phyloP scores from a whole-genome alignment of 2,797 vertebrate species.

The Phyllotis vaccarum region DNA sequence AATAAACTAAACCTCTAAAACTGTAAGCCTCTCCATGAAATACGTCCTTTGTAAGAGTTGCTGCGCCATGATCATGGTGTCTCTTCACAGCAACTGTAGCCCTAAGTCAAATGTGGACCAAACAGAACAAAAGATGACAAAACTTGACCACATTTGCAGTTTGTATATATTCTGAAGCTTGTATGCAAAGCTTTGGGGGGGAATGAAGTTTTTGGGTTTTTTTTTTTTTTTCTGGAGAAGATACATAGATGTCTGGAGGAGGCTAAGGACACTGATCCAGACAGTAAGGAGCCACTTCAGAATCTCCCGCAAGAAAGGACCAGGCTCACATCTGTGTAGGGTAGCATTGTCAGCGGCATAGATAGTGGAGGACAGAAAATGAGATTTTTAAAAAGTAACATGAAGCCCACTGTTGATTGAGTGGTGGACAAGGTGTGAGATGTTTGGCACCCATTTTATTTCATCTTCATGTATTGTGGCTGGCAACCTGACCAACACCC shows the following conservation, averaged over 20 bases:
- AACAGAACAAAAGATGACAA: neutral
- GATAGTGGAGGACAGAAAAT: neutral
- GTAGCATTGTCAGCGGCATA: neutral
- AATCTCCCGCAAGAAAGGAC: neutral
- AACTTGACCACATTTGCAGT: neutral
- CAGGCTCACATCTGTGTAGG: neutral
- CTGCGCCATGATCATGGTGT: neutral
- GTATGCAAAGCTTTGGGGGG: neutral
- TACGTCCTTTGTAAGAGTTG: neutral
- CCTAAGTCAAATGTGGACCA: neutral
- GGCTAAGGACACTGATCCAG: neutral
- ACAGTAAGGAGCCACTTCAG: neutral
- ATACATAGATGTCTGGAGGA: neutral
- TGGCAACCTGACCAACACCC: too few relatives aligned
- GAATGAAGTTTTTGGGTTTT: too few relatives aligned
- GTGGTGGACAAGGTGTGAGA: neutral
- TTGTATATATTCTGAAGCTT: neutral
- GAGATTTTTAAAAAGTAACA: neutral
- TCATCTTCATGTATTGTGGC: constrained; percentile 37
- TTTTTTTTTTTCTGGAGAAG: neutral
- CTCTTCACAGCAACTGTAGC: neutral
- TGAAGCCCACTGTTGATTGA: neutral
- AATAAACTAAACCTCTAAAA: neutral
- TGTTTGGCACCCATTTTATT: neutral
- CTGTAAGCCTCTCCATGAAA: neutral